Percentiles rank a stretch among this genome's conserved stretches.
Evolutionary conservation across 2,888 invertebrate genomes (phyloP).

Genomic region (Aelia acuminata): DNA sequence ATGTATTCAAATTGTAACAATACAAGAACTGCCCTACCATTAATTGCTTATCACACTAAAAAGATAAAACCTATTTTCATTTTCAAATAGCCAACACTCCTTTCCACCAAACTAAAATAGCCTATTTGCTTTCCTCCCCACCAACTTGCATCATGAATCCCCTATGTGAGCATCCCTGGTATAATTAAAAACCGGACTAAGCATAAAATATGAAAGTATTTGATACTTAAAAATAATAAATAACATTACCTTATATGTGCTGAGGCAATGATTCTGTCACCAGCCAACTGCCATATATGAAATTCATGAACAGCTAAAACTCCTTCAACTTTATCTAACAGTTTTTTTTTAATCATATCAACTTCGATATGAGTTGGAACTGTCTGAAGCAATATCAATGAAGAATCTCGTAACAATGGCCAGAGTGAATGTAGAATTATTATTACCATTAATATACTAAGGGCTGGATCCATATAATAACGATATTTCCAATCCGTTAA

Average conservation of each 20-base stretch:
- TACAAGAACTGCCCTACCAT: too few relatives aligned
- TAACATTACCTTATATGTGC: conserved; percentile 87
- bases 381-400: conserved; percentile 95
- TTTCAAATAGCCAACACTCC: too few relatives aligned
- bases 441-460: conserved; percentile 90
- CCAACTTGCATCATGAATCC: too few relatives aligned
- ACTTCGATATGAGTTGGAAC: conserved; percentile 95
- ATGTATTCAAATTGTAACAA: too few relatives aligned
- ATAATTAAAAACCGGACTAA: not conserved
- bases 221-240: not conserved
- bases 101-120: too few relatives aligned
- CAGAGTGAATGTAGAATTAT: conserved; percentile 91
- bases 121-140: too few relatives aligned
- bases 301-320: conserved; percentile 97
- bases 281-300: conserved; percentile 98
- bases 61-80: too few relatives aligned
- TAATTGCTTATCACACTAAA: too few relatives aligned
- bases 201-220: not conserved
- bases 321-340: conserved; percentile 92
- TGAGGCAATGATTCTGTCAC: conserved; percentile 96
- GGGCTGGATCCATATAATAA: conserved; percentile 93
- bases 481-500: conserved; percentile 71
- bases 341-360: conserved; percentile 89
- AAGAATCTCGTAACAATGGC: conserved; percentile 94
- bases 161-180: too few relatives aligned